Evolutionary conservation across 2,113 vertebrate genomes (phyloP).

Genomic region (Pelodiscus sinensis): DNA sequence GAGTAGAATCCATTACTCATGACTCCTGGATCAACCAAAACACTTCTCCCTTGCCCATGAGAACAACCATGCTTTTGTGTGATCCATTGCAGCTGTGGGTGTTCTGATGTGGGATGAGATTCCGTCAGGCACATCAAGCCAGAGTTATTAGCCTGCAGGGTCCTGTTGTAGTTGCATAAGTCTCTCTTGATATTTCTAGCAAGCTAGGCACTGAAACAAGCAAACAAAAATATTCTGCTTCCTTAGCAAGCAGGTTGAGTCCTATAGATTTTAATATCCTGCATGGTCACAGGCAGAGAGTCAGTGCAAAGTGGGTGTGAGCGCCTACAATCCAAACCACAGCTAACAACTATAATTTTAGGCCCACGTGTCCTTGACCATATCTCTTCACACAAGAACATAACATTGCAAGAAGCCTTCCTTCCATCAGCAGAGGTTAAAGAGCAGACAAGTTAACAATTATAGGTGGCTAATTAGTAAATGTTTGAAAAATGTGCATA

Average conservation of each 20-base stretch:
- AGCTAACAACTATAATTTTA: constrained; percentile 10
- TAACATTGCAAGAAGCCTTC: neutral
- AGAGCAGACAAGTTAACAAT: constrained; percentile 66
- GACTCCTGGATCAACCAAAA: accelerated
- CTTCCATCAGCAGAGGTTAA: constrained; percentile 62
- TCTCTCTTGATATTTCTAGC: neutral
- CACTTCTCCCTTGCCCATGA: neutral
- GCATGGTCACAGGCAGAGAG: neutral
- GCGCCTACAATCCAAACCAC: neutral
- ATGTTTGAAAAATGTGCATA: constrained; percentile 58
- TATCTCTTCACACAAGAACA: constrained; percentile 15
- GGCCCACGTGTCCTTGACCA: neutral
- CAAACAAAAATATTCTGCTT: neutral
- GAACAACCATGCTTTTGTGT: neutral
- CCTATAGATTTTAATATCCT: neutral
- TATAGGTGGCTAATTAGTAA: constrained; percentile 69
- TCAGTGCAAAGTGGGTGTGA: neutral
- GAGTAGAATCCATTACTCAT: neutral
- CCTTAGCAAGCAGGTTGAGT: neutral
- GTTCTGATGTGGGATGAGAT: neutral
- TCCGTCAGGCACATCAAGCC: accelerated
- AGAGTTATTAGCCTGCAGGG: neutral
- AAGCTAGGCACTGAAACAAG: neutral
- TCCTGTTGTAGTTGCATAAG: neutral
- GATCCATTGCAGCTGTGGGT: neutral